Evolutionary conservation across 2,797 vertebrate species (phyloP), one percentile per base, ranked within the genome.

Genomic region (Sebastes flavidus): DNA sequence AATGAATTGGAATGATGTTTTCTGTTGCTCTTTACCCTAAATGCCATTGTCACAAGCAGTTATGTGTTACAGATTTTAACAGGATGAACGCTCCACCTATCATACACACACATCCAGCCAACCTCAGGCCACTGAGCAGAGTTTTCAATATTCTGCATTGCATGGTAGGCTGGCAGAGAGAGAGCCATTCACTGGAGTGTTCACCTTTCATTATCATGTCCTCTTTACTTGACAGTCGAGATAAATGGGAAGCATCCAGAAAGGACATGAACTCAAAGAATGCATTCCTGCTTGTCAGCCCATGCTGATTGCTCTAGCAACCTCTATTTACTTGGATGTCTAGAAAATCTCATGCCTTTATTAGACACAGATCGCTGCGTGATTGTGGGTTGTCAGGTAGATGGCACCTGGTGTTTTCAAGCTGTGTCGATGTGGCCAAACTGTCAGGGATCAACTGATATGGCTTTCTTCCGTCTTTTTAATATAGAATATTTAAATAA

Each of bases 141-240:
- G 76, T 82, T 91, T 90, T 84, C 80, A 88, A 91, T 91, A 85
- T 88, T 90, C 30, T 12, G 42, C 61, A 68, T 78, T 73, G 72
- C 87, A 80, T 81, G 72, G 73, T 86, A 62, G 81, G 62, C 79
- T 88, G 78, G 86, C 81, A 78, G 71, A 78, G 84, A 49, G 42
- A 81, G 87, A 87, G 71, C 59, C 88, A 83, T 75, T 90, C 83
- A 85, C 89, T 87, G 83, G 80, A 87, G 91, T 91, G 89, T 88
- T 92, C 92, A 95, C 90, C 91, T 92, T 93, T 93, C 91, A 92
- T 94, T 92, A 93, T 90, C 83, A 83, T 85, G 86, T 88, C 88
- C 87, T 88, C 87, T 88, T 87, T 89, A 86, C 89, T 87, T 94
- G 93, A 94, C 93, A 95, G 92, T 91, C 79, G 78, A 93, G 93